Conservation (phyloP, 2,888 invertebrate species). For the Keiferia lycopersicella region DNA sequence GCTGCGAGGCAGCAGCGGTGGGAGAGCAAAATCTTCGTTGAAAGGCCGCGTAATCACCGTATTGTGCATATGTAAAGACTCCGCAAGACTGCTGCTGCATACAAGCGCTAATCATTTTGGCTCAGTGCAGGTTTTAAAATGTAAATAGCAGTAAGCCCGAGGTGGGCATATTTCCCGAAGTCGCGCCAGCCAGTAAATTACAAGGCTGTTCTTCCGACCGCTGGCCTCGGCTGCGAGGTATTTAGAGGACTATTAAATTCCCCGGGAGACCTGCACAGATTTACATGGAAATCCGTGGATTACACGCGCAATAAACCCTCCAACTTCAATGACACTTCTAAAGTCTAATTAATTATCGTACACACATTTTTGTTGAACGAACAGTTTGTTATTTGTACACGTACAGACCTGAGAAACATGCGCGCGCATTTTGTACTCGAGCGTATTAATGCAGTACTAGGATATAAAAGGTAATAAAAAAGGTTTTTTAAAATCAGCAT, state of each 20-base stretch:
- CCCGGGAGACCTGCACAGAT: slow-evolving; percentile 56
- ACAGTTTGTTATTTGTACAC: not conserved
- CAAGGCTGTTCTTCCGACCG: slow-evolving; percentile 49
- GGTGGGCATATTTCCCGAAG: slow-evolving; percentile 56
- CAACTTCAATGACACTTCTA: slow-evolving; percentile 46
- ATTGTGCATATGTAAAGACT: not conserved
- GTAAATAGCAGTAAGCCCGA: slow-evolving; percentile 40
- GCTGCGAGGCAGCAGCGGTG: not conserved
- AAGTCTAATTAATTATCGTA: slow-evolving; percentile 30
- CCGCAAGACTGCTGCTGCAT: not conserved
- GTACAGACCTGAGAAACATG: too few relatives aligned
- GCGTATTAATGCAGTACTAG: not conserved
- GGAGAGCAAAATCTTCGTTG: not conserved
- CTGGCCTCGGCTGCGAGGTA: slow-evolving; percentile 53
- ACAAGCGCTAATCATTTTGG: slow-evolving; percentile 33
- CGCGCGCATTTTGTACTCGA: too few relatives aligned
- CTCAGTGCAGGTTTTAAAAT: slow-evolving; percentile 36
- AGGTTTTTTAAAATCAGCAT: too few relatives aligned
- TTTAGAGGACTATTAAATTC: slow-evolving; percentile 67
- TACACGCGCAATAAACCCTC: slow-evolving; percentile 52
- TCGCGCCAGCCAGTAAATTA: slow-evolving; percentile 57
- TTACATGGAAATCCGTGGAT: slow-evolving; percentile 58
- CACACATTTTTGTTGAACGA: not conserved
- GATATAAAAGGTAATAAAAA: not conserved
- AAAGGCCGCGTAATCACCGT: slow-evolving; percentile 13